These are phyloP conservation scores for Oryzias curvinotus DNA, from an alignment of 2,113 vertebrate species.

Conservation along the genomic window DNA sequence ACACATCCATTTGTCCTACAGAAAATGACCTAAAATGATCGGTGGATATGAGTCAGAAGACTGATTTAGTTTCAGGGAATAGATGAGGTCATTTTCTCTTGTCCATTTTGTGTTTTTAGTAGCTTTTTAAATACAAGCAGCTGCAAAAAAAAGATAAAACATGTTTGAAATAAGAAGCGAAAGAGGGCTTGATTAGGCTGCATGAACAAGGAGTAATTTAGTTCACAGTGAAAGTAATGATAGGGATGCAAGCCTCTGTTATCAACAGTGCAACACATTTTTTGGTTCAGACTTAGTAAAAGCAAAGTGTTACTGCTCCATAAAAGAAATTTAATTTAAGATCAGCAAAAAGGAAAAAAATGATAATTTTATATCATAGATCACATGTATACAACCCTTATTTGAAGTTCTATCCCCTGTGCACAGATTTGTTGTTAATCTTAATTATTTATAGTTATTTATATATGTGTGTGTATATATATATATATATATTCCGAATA, in stretches of 20 bases:
- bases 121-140: conserved; percentile 22
- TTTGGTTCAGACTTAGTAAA: too few species aligned
- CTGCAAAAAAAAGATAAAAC: conserved; percentile 20
- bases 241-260: conserved; percentile 8
- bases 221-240: neutral
- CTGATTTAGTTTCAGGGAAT: conserved; percentile 14
- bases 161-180: conserved; percentile 33
- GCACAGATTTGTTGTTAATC: too few species aligned
- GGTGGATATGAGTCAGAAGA: conserved; percentile 5
- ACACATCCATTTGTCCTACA: conserved; percentile 31
- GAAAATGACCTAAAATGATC: conserved; percentile 13
- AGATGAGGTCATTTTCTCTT: conserved; percentile 16
- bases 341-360: too few species aligned
- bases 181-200: conserved; percentile 14
- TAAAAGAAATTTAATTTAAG: too few species aligned
- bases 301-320: too few species aligned
- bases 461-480: too few species aligned
- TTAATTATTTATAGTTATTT: too few species aligned
- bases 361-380: too few species aligned
- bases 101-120: neutral
- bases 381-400: too few species aligned
- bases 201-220: conserved; percentile 6
- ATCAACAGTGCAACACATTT: conserved; percentile 7
- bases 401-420: too few species aligned
- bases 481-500: too few species aligned